Conservation (phyloP, 1,140 invertebrate species). For the Solenopsis invicta region DNA sequence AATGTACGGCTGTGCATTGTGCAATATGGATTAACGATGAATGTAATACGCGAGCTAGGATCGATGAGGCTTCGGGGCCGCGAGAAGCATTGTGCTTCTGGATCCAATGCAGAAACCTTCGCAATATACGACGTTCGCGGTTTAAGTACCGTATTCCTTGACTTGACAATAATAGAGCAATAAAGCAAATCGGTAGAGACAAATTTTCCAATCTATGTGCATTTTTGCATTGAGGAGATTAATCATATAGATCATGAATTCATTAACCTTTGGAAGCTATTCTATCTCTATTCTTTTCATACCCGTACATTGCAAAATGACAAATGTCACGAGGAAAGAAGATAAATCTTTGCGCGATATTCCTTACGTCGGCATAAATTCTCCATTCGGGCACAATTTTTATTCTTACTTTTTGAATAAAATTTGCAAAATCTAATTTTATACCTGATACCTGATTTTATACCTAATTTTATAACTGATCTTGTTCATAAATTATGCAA, state of each 20-base stretch:
- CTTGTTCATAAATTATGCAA: not conserved
- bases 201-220: slow-evolving; percentile 49
- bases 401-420: not conserved
- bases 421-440: not conserved
- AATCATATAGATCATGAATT: slow-evolving; percentile 37
- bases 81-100: not conserved
- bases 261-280: slow-evolving; percentile 40
- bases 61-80: slow-evolving; percentile 8
- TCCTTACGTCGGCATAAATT: not conserved
- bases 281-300: not conserved
- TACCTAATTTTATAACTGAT: not conserved
- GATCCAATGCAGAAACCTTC: not conserved
- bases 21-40: slow-evolving; percentile 41
- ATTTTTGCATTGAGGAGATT: slow-evolving; percentile 15
- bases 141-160: not conserved
- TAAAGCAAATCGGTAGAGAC: slow-evolving; percentile 15
- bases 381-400: not conserved
- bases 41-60: slow-evolving; percentile 34
- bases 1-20: not conserved
- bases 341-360: not conserved
- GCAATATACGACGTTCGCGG: slow-evolving; percentile 3
- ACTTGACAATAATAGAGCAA: slow-evolving; percentile 8
- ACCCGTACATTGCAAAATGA: not conserved
- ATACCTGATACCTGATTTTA: too few relatives aligned
- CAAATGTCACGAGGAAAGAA: not conserved